Percentiles rank a stretch among this genome's conserved stretches.
Conservation (phyloP, 2,113 vertebrate genomes). For the Syngnathus floridae region DNA sequence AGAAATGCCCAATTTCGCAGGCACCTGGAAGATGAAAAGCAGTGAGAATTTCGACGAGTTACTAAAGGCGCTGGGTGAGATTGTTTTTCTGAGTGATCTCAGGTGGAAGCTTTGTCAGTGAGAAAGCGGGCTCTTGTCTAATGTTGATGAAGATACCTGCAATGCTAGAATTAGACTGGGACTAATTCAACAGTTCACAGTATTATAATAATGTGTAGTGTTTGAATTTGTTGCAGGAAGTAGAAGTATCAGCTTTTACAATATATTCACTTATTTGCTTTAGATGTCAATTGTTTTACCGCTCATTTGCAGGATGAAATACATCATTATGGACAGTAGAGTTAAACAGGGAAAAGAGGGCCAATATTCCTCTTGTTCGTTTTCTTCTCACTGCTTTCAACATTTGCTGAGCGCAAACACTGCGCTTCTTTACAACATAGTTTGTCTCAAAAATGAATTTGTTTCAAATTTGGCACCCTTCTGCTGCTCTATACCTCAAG, state of each 20-base stretch:
- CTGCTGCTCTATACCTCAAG: background rate
- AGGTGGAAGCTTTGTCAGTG: background rate
- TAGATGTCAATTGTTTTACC: conserved; percentile 14
- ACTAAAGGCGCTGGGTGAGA: conserved; percentile 85
- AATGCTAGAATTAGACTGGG: background rate
- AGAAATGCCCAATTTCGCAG: conserved; percentile 83
- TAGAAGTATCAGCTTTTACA: background rate
- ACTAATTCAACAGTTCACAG: background rate
- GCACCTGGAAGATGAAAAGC: conserved; percentile 87
- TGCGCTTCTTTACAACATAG: conserved; percentile 4
- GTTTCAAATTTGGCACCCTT: background rate
- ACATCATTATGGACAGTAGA: conserved; percentile 32
- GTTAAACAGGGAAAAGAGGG: conserved; percentile 34
- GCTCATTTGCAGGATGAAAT: conserved; percentile 19
- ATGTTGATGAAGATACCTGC: background rate
- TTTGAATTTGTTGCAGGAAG: background rate
- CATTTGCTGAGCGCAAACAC: conserved; percentile 60
- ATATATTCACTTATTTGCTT: background rate
- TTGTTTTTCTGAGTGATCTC: conserved; percentile 13
- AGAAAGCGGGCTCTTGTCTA: background rate
- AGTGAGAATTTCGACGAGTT: conserved; percentile 89
- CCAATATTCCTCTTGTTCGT: conserved; percentile 48
- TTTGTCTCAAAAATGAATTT: background rate
- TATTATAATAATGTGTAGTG: background rate
- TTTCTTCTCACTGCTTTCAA: conserved; percentile 49